Conservation (phyloP, 2,888 invertebrate species). For the Rotaria macrura region DNA sequence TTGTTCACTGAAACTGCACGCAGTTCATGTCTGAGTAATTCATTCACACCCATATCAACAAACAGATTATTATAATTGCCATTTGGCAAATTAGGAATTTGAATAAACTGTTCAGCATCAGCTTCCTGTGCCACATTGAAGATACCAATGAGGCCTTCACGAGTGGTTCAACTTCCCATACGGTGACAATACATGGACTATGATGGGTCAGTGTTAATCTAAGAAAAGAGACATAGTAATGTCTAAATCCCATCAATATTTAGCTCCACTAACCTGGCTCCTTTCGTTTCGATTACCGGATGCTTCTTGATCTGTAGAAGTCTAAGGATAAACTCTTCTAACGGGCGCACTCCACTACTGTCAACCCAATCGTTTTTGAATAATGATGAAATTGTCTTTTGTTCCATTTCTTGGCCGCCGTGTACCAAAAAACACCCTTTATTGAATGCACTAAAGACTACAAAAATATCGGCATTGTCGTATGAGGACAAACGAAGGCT, state of each 20-base stretch:
- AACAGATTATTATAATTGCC: too few relatives aligned
- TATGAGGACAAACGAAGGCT: not conserved
- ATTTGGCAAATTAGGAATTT: too few relatives aligned
- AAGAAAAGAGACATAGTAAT: not conserved
- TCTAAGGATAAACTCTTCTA: not conserved
- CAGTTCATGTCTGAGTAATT: too few relatives aligned
- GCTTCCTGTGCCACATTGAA: too few relatives aligned
- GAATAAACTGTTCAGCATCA: too few relatives aligned
- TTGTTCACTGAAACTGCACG: too few relatives aligned
- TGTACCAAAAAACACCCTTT: not conserved
- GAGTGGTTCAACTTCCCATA: too few relatives aligned
- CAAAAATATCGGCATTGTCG: not conserved
- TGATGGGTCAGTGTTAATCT: not conserved
- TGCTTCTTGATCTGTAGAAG: not conserved
- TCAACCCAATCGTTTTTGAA: not conserved
- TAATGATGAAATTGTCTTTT: not conserved
- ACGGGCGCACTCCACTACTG: not conserved
- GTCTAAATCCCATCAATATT: not conserved
- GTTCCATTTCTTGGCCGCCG: not conserved
- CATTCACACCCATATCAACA: too few relatives aligned
- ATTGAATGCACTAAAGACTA: not conserved
- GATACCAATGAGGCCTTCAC: too few relatives aligned
- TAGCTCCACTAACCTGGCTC: not conserved
- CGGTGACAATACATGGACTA: constrained; percentile 1
- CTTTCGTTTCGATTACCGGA: not conserved